Conservation (phyloP, 2,888 invertebrate species). For the Troides helena region DNA sequence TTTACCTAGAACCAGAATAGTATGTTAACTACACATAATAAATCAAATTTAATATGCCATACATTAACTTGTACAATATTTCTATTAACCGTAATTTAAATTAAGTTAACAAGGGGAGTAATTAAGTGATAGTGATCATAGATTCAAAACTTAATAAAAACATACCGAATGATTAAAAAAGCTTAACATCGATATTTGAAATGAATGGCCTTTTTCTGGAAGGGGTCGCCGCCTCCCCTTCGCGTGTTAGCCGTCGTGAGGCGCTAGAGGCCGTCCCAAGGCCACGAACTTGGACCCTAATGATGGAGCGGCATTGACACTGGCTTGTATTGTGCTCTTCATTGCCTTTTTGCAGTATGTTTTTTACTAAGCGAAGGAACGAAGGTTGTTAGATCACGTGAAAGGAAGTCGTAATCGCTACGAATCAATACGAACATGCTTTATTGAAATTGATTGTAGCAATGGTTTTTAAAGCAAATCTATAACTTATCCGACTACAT, state of each 20-base stretch:
- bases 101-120: too few relatives aligned
- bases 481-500: neutral
- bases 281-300: conserved; percentile 54
- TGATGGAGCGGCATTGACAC: conserved; percentile 45
- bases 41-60: too few relatives aligned
- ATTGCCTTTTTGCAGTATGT: conserved; percentile 7
- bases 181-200: conserved; percentile 11
- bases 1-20: too few relatives aligned
- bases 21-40: too few relatives aligned
- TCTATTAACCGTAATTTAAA: too few relatives aligned
- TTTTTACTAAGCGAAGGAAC: conserved; percentile 24
- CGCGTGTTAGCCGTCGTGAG: conserved; percentile 39
- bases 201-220: conserved; percentile 9
- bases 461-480: neutral
- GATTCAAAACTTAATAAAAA: too few relatives aligned
- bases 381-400: conserved; percentile 22
- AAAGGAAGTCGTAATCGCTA: conserved; percentile 20
- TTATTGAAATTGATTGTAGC: neutral
- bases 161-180: neutral
- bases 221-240: conserved; percentile 31
- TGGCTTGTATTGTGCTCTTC: conserved; percentile 32
- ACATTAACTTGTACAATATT: too few relatives aligned
- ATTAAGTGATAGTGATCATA: too few relatives aligned
- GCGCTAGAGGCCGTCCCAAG: conserved; percentile 38
- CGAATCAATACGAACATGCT: conserved; percentile 9